Base-by-base conservation (phyloP, 35 echinoderm and acorn worm species). In the Eucidaris tribuloides region DNA sequence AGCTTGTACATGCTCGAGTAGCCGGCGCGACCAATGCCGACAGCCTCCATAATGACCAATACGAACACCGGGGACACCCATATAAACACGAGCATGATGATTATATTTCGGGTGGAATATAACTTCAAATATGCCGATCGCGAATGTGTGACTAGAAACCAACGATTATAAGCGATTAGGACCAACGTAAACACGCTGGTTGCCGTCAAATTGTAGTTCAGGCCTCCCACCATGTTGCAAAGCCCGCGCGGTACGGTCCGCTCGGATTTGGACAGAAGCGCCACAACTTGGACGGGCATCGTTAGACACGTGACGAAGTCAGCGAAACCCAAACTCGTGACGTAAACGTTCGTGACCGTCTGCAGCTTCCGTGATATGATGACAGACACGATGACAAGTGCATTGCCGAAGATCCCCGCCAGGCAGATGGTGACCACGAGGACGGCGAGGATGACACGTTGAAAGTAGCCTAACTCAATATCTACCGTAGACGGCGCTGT, bases 291-390 rank as follows among this genome's bases (percentile, higher is more conserved):
- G 2, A 2, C 2, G 19, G 42, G 76, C 18, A 79, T 17, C 18
- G 5, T 5, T 2, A 45, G 18, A 22, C 76, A 79, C 9, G 76
- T 3, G 18, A 79, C 48, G 18, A 79, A 49, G 48, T 79, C 76
- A 22, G 18, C 48, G 41, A 79, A 45, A 22, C 76, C 48, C 18
- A 79, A 43, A 32, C 20, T 79, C 1, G 33, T 46, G 2, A 79
- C 76, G 23, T 45, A 79, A 9, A 45, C 76, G n/a, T 79, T 79
- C 11, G 76, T 45, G 76, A 79, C 76, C 14, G 76, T 79, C n/a
- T 43, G 76, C 2, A 79, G 76, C 48, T 79, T 79, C 76, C 33
- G 13, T 7, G 33, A 45, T 18, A 76, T 19, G 7, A 7, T 20
- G 33, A 76, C 34, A 28, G 15, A 15, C 7, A 27, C 33, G 33